These are phyloP conservation scores for Dasyornis broadbenti DNA, from an alignment of 2,113 vertebrate species.

Conservation along the genomic window DNA sequence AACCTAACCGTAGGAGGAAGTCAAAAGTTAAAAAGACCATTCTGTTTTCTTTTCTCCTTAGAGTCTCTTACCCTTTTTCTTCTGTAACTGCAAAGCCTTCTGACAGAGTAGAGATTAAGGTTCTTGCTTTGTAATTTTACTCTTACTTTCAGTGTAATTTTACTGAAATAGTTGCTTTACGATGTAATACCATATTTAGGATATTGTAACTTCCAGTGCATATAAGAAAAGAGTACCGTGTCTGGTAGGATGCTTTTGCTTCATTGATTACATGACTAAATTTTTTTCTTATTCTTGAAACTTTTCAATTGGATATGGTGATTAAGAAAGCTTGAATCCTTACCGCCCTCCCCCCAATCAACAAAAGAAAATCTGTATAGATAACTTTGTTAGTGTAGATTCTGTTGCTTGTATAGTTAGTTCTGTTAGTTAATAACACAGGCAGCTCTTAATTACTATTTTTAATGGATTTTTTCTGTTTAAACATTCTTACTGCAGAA, in stretches of 20 bases:
- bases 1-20: neutral
- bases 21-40: neutral
- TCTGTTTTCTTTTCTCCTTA: neutral
- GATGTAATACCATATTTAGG: neutral
- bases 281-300: neutral
- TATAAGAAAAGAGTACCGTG: neutral
- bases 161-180: neutral
- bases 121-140: neutral
- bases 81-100: neutral
- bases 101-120: neutral
- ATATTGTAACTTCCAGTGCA: neutral
- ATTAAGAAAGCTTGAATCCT: neutral
- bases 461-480: neutral
- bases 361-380: neutral
- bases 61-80: neutral
- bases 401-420: neutral
- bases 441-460: neutral
- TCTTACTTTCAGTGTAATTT: neutral
- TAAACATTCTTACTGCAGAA: neutral
- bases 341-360: neutral
- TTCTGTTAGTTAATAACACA: neutral
- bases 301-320: neutral
- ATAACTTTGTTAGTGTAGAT: neutral
- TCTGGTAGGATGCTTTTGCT: neutral
- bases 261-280: neutral